A percentile compares a stretch with the other conserved stretches of the same genome.
Conservation (phyloP, 2,113 vertebrate genomes). For the Charadrius vociferus region DNA sequence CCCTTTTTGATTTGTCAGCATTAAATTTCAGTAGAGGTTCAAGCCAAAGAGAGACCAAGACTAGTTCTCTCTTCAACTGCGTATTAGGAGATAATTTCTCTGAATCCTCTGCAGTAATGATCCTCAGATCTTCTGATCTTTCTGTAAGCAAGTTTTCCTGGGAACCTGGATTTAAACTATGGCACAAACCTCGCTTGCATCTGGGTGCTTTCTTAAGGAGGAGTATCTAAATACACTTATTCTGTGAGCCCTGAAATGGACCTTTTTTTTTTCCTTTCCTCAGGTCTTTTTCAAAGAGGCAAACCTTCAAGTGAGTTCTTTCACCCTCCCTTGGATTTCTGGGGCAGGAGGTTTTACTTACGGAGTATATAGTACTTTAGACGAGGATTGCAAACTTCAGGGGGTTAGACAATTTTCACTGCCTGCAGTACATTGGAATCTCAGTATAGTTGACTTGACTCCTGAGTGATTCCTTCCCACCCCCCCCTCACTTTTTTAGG, state of each 20-base stretch:
- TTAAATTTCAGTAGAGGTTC: constrained; percentile 77
- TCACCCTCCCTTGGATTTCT: constrained; percentile 66
- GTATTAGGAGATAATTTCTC: constrained; percentile 75
- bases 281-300: constrained; percentile 66
- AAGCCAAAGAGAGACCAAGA: constrained; percentile 73
- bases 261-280: constrained; percentile 54
- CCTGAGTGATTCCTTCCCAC: not conserved
- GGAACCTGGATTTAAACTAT: constrained; percentile 69
- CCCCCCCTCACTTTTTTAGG: not conserved
- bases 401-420: constrained; percentile 20
- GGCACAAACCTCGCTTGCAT: constrained; percentile 62
- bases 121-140: constrained; percentile 72
- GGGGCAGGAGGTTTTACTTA: constrained; percentile 70
- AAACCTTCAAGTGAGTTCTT: constrained; percentile 73
- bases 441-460: constrained; percentile 32
- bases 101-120: constrained; percentile 75
- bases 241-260: constrained; percentile 63
- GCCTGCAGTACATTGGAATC: constrained; percentile 19
- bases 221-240: constrained; percentile 75
- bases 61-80: constrained; percentile 71
- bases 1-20: constrained; percentile 80
- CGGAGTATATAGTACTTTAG: constrained; percentile 51
- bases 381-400: constrained; percentile 57
- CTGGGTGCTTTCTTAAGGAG: constrained; percentile 66
- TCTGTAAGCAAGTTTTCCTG: constrained; percentile 72